Evolutionary conservation across 2,888 invertebrate genomes (phyloP), one percentile per base, ranked within the genome.

Genomic region (Acanthosoma haemorrhoidale): DNA sequence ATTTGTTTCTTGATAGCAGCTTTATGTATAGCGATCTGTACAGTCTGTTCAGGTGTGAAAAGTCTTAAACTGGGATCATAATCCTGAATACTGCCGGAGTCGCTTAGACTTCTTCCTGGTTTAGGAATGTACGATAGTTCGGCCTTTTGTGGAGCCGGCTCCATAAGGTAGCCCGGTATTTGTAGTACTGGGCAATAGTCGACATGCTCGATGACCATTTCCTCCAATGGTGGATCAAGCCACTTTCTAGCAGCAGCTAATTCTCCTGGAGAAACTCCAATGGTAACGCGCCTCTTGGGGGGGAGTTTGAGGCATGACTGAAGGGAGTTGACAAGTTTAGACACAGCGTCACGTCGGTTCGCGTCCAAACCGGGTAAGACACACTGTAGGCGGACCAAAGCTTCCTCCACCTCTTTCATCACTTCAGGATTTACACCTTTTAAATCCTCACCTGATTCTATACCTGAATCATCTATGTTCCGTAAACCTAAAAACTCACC

Each of bases 231-330:
- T 3, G 74, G 74, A 25, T 32, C 5, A 32, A 58, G 61, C 77
- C 90, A 85, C 70, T 87, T 85, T 58, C 92, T 83, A 0, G 93
- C 93, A 76, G 88, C 87, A 2, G 88, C 90, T 29, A 93, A 80
- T 77, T 93, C 93, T 78, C 91, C 91, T 57, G 86, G 85, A 39
- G 90, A 91, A 16, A 93, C 92, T 59, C 91, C 92, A 21, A 93
- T 90, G 0, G 93, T 93, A 79, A 93, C 91, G 0, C 93, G 81
- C 59, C 85, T 85, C 72, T 87, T 85, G 32, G 89, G 84, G n/a
- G 69, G 34, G 4, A 71, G 43, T 69, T 87, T 84, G 9, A 84
- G 76, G 38, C 83, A 82, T 4, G 85, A 85, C 76, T 90, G 86
- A 1, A 91, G 83, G 11, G 88, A 84, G 34, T 87, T 87, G 67